These are phyloP conservation scores for Malacoctenus gilli DNA, from an alignment of 2,797 vertebrate species.

Conservation along the genomic window DNA sequence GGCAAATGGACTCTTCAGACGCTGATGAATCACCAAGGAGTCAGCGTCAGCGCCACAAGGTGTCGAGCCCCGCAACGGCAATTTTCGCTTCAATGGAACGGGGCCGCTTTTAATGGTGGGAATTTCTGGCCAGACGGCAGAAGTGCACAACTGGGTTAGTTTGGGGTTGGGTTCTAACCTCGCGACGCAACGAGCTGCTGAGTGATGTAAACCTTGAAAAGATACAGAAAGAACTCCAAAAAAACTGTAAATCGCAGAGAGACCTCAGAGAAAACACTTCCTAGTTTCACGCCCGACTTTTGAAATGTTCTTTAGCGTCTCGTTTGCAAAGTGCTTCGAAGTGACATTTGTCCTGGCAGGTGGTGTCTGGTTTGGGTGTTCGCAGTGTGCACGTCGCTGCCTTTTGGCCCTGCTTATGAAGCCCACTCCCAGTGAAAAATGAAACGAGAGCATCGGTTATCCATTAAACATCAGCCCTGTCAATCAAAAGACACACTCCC, in stretches of 20 bases:
- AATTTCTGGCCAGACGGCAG: background rate
- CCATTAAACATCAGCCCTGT: conserved; percentile 63
- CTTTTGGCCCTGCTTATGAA: conserved; percentile 11
- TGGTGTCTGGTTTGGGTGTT: background rate
- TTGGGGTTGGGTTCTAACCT: too few relatives aligned
- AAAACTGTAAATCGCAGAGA: too few relatives aligned
- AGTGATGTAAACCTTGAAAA: background rate
- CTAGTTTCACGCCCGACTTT: too few relatives aligned
- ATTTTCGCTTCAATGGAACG: background rate
- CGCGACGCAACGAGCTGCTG: too few relatives aligned
- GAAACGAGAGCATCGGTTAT: conserved; percentile 37
- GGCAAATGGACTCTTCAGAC: background rate
- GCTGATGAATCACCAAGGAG: background rate
- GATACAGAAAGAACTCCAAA: too few relatives aligned
- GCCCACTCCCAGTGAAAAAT: conserved; percentile 21
- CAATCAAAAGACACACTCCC: conserved; percentile 49
- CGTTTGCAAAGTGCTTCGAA: too few relatives aligned
- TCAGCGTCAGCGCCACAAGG: background rate
- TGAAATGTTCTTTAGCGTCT: too few relatives aligned
- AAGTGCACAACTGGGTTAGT: too few relatives aligned
- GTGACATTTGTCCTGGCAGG: background rate
- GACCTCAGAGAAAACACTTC: too few relatives aligned
- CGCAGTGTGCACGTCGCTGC: conserved; percentile 1
- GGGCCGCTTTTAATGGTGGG: background rate
- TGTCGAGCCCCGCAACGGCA: background rate